Evolutionary conservation across 2,797 vertebrate genomes (phyloP), one percentile per base, ranked within the genome.

Genomic region (Manis crassicaudata): DNA sequence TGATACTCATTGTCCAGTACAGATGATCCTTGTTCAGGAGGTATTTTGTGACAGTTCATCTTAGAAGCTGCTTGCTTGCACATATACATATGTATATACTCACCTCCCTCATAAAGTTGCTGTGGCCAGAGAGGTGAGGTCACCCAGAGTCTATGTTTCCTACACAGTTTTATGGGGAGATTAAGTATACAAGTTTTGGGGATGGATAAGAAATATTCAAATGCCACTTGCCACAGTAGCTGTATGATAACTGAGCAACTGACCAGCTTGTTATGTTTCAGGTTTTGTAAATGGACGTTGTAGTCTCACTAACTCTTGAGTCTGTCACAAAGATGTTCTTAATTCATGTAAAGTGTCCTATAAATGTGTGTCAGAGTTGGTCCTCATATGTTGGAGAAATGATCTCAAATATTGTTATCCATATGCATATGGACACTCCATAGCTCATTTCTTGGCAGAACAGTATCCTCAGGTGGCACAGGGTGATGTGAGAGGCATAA

Each of bases 21-120:
- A 62, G 27, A 62, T 37, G 43, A 35, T 6, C 7, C 7, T 83
- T 52, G 32, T 60, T n/a, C 25, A 62, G 40, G n/a, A 85, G 40
- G 46, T 79, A 13, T n/a, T 77, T 84, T 89, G n/a, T 62, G 35
- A 37, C 9, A 17, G 2, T 79, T 94, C 35, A 70, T 8, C 25
- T 68, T 52, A 50, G 50, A 68, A 58, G 18, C 27, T 14, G 50
- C 52, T 56, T 52, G 29, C 29, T 81, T 35, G 17, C 11, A 18
- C 46, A 54, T n/a, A 16, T 40, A 32, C 1, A 17, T 25, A 25
- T 4, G 54, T 4, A 46, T 6, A 40, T 5, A 18, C 0, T 2
- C 25, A 0, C 6, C 0, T 46, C 8, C 29, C 6, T 0, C 29
- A 32, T 56, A 77, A 32, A 32, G 1, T 35, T 52, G 43, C 14